Evolutionary conservation across 2,797 vertebrate genomes (phyloP), one percentile per base, ranked within the genome.

Genomic region (Coreius guichenoti): DNA sequence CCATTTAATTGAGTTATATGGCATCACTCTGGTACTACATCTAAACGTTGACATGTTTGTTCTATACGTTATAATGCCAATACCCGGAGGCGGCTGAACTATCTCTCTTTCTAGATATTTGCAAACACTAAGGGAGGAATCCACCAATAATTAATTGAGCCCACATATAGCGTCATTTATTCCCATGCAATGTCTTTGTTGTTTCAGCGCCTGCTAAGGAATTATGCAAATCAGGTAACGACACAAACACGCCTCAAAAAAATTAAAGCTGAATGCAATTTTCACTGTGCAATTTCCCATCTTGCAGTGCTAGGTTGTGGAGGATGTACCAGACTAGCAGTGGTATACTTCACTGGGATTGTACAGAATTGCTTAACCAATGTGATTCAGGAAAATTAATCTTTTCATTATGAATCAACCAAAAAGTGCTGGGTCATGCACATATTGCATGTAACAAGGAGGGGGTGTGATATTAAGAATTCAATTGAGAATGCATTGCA

Each of bases 1-100:
- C 69, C 69, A 45, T 74, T 21, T 74, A 45, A 73, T 82, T 63
- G 81, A 74, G 51, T 73, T 74, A 45, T 63, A 23, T 74, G 54
- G 69, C 69, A 61, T 82, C 13, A 69, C 65, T 69, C 47, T 39
- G 33, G 31, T 74, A 33, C 69, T 45, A 63, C 65, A 80, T 80
- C 76, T 85, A 45, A 73, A 63, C 23, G 12, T n/a, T 13, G 31
- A 58, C 33, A 14, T 58, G 68, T 73, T 85, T 73, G 67, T 74
- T 85, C 54, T 39, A 39, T 65, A 29, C 12, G 11, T 61, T 39
- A 51, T 63, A 67, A 49, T 63, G 76, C 26, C 47, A 31, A 79
- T 54, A 73, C 29, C 54, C 23, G 17, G 76, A 85, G 51, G 26
- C 63, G 51, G 51, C 29, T 73, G 43, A 85, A 39, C 36, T 29